Evolutionary conservation across 1,140 invertebrate species (phyloP), one percentile per base, ranked within the genome.

Genomic region (Procambarus virginalis): DNA sequence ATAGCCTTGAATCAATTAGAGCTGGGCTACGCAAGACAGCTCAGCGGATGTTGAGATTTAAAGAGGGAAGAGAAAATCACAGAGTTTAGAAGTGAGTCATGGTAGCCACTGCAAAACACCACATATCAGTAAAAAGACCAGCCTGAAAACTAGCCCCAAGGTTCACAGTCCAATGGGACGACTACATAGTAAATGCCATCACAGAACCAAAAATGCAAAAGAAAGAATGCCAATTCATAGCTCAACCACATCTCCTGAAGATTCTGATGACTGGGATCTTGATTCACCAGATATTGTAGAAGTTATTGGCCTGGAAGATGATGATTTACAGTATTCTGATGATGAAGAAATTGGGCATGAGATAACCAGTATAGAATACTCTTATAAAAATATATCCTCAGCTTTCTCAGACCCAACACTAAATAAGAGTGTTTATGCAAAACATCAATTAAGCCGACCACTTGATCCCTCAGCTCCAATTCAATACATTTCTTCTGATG

Each of bases 201-300:
- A 45, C 14, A 70, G 48, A 49, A 17, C 48, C n/a, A 84, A 84
- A 60, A 12, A 1, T n/a, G 2, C 45, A 22, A 84, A 73, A 70
- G 49, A 12, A 14, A 78, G 22, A n/a, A 14, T 55, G 60, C 10
- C 2, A 22, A 51, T 4, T n/a, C 14, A 73, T 20, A 4, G 45
- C 3, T 80, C 82, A 2, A 22, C 80, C 12, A 85, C 83, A 34
- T 90, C 89, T 45, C 82, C 83, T 55, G 82, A 90, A n/a, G 82
- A 80, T n/a, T 80, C 60, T 45, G n/a, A 55, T 14, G 89, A 86
- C 17, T 80, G 78, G 83, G 89, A 90, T 58, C 89, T 85, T 20
- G 83, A 90, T 80, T 86, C 89, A 73, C 83, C 84, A 51, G 89
- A 90, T 75, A 70, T 90, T 64, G 89, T 90, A 73, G 89, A 90